A percentile compares a stretch with the other conserved stretches of the same genome.
These are phyloP conservation scores for Seira sanloemensis DNA, from an alignment of 2,888 invertebrate genomes.

Conservation along the genomic window DNA sequence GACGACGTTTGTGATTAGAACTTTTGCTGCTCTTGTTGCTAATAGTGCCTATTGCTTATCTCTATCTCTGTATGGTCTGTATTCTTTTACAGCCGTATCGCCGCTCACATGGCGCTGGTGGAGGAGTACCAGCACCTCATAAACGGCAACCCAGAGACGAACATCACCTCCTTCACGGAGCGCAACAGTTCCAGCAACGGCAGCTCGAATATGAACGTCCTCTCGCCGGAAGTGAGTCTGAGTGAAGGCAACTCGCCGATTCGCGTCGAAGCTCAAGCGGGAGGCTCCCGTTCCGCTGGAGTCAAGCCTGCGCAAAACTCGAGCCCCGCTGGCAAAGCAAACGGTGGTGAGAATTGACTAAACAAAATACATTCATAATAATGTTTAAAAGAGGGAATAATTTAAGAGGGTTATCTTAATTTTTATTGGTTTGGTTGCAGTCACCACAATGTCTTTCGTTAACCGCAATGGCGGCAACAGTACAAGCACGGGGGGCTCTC, in stretches of 20 bases:
- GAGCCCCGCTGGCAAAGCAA: constrained; percentile 51
- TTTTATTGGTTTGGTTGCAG: background rate
- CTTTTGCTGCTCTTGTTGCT: no score
- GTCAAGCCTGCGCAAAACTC: constrained; percentile 59
- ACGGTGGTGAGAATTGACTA: constrained; percentile 58
- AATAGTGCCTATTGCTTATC: no score
- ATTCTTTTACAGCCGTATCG: constrained; percentile 67
- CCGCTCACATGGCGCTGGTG: constrained; percentile 72
- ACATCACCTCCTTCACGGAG: constrained; percentile 68
- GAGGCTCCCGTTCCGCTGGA: constrained; percentile 62
- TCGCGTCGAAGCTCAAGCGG: constrained; percentile 70
- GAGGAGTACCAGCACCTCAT: constrained; percentile 73
- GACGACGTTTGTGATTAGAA: no score
- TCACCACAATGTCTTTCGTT: constrained; percentile 49
- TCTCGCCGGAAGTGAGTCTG: constrained; percentile 73
- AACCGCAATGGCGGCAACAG: constrained; percentile 65
- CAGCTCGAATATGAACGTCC: constrained; percentile 71
- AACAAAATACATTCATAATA: no score
- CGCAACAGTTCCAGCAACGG: constrained; percentile 70
- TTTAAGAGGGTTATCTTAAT: background rate
- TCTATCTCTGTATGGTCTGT: no score
- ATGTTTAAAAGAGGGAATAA: no score
- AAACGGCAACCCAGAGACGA: constrained; percentile 72
- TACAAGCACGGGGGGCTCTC: constrained; percentile 56
- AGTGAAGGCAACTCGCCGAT: constrained; percentile 73